Base-by-base conservation (phyloP, 1,140 invertebrate species). In the Aleiodes sp. region DNA sequence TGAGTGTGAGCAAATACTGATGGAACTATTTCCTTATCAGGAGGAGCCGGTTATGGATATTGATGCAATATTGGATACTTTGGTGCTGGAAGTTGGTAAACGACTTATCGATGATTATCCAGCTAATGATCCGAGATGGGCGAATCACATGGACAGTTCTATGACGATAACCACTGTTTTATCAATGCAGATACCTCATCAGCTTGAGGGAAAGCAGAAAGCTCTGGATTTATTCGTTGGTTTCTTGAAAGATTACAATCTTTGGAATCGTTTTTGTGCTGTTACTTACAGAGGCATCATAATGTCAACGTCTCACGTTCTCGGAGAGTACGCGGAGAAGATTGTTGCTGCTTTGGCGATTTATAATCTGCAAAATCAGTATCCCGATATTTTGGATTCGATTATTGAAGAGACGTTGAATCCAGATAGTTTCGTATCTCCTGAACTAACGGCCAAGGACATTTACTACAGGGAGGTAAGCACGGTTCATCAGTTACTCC, bases 21-120 rank as follows among this genome's bases (percentile, higher is more conserved):
- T 88, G 3, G 90, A 92, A 74, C 81, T 94, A 28, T 92, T 95
- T 81, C 91, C 91, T 10, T 37, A 83, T 7, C 85, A 85, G 60
- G 81, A 85, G 68, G 86, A 86, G 57, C 84, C 77, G n/a, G 72
- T 82, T 14, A 84, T 79, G 79, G 87, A 88, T 64, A 86, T 89
- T 35, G 90, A 92, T 81, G 83, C 88, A 10, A 80, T 83, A 24
- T 83, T 95, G 1, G 91, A 94, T 83, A 88, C 88, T 61, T 85
- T 91, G 24, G 90, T 94, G 39, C 80, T 93, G n/a, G 86, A 87
- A 41, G 88, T 96, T 0, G 94, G 93, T 65, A 87, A 89, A 67
- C 92, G 95, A 77, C 86, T 98, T 61, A 90, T 97, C 46, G 93
- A 98, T 83, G 96, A 98, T 85, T 91, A 92, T 72, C 96, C 96